Conservation (phyloP, 2,888 invertebrate species). For the Actias luna region DNA sequence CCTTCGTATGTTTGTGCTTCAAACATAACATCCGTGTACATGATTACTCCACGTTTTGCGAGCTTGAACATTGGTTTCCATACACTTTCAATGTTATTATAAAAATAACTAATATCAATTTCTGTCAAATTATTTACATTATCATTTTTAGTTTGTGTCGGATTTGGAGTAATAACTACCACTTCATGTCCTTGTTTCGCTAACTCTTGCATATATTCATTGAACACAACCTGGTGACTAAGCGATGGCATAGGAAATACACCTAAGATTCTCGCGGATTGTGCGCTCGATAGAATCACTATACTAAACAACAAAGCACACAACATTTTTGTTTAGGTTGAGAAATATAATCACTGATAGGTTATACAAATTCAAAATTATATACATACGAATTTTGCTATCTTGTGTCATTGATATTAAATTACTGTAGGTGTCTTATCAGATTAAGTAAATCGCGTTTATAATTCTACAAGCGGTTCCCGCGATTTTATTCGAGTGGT, state of each 20-base stretch:
- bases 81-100: neutral
- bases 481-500: no score
- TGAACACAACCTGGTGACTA: constrained; percentile 60
- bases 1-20: constrained; percentile 5
- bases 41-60: constrained; percentile 27
- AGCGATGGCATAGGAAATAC: constrained; percentile 50
- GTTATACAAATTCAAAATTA: no score
- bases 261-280: constrained; percentile 48
- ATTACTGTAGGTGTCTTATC: no score
- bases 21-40: constrained; percentile 16
- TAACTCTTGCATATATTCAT: constrained; percentile 47
- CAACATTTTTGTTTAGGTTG: neutral
- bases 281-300: neutral
- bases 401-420: no score
- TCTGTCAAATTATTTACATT: constrained; percentile 47
- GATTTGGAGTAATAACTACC: constrained; percentile 52
- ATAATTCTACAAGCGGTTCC: no score
- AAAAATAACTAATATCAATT: constrained; percentile 42
- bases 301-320: neutral
- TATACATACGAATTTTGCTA: no score
- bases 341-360: neutral
- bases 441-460: no score
- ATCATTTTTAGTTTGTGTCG: constrained; percentile 31
- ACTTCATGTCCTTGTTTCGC: constrained; percentile 59
- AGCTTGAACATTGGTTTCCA: neutral